Percentiles rank a stretch among this genome's conserved stretches.
phyloP scores from a whole-genome alignment of 2,888 invertebrate genomes.

The Phytoseiulus persimilis region DNA sequence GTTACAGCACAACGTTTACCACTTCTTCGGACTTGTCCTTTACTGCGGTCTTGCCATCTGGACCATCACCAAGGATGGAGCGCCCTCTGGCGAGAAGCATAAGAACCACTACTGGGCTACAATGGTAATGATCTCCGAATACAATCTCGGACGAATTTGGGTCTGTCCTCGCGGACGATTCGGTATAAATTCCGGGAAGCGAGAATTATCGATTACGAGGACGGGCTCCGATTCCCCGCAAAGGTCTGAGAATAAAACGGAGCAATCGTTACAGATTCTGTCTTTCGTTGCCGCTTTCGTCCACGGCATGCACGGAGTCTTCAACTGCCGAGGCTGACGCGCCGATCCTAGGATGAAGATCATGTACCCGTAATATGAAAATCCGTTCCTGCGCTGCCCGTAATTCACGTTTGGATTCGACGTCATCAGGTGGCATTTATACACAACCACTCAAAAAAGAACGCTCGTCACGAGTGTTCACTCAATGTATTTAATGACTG shows the following conservation, averaged over 20 bases:
- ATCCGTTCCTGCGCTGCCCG: neutral
- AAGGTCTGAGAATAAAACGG: neutral
- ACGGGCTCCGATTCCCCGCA: neutral
- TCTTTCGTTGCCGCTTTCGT: slow-evolving; percentile 31
- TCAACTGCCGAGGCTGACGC: slow-evolving; percentile 21
- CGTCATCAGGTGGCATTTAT: neutral
- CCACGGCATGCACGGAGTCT: slow-evolving; percentile 33
- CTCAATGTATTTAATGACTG: neutral
- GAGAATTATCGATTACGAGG: neutral
- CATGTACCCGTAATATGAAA: neutral
- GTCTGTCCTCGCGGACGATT: neutral
- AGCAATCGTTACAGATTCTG: neutral
- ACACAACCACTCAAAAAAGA: neutral
- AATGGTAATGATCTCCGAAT: slow-evolving; percentile 17
- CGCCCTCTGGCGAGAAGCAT: neutral
- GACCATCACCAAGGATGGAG: slow-evolving; percentile 20
- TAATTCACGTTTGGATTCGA: neutral
- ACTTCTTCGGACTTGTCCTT: slow-evolving; percentile 34
- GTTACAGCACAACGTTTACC: slow-evolving; percentile 37
- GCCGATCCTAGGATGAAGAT: neutral
- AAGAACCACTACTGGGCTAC: slow-evolving; percentile 29
- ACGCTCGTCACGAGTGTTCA: neutral
- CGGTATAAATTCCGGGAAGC: no score
- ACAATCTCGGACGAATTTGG: no score
- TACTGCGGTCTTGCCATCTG: slow-evolving; percentile 21